A percentile compares a stretch with the other conserved stretches of the same genome.
These are phyloP conservation scores for Hydrozoanthus gracilis DNA, from an alignment of 92 coral and sea anemone genomes.

Conservation along the genomic window DNA sequence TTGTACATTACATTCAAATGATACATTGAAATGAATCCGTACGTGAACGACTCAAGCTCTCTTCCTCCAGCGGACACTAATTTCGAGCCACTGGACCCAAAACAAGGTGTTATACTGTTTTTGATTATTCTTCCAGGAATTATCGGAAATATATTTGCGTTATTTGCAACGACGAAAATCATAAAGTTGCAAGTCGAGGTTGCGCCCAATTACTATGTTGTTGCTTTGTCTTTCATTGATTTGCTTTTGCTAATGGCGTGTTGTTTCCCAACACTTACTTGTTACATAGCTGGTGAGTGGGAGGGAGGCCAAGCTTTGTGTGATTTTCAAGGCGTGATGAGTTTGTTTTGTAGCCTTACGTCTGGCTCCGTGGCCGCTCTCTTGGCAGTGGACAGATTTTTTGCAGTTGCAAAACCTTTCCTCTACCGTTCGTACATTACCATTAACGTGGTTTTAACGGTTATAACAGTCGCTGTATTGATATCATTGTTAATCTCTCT, in stretches of 20 bases:
- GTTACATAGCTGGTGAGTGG: conserved; percentile 27
- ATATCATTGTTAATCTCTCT: conserved; percentile 3
- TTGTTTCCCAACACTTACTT: conserved; percentile 32
- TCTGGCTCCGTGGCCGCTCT: conserved; percentile 40
- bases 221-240: conserved; percentile 33
- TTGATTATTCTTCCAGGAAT: conserved; percentile 40
- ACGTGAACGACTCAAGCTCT: neutral
- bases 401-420: conserved; percentile 41
- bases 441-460: neutral
- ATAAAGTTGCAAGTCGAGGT: conserved; percentile 41
- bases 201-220: conserved; percentile 41
- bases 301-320: conserved; percentile 38
- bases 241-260: conserved; percentile 27
- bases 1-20: too few relatives aligned
- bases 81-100: conserved; percentile 15
- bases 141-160: conserved; percentile 38
- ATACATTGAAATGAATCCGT: too few relatives aligned
- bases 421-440: conserved; percentile 30
- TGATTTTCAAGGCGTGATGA: conserved; percentile 41
- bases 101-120: conserved; percentile 18
- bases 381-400: conserved; percentile 39
- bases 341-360: conserved; percentile 33
- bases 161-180: conserved; percentile 32
- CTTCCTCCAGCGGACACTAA: neutral
- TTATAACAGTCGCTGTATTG: conserved; percentile 1